phyloP scores from a whole-genome alignment of 2,113 vertebrate genomes.

The Chauna torquata region DNA sequence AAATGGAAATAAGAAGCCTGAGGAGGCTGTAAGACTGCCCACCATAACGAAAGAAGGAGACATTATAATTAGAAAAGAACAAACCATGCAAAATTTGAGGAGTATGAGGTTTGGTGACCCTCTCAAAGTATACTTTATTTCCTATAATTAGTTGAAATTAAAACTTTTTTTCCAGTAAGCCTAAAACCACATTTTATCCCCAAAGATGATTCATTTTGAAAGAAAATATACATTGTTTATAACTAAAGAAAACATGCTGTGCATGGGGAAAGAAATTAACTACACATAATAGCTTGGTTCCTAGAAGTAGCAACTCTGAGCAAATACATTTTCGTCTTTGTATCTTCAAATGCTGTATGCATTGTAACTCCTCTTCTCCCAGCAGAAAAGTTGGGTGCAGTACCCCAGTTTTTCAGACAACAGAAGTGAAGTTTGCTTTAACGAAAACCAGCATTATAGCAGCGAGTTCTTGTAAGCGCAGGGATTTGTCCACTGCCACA shows the following conservation, averaged over 20 bases:
- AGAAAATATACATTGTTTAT: neutral
- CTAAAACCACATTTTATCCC: constrained; percentile 5
- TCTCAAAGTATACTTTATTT: neutral
- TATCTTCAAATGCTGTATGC: neutral
- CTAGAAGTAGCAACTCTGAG: neutral
- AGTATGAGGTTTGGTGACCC: neutral
- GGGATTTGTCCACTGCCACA: too few relatives aligned
- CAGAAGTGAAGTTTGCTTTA: too few relatives aligned
- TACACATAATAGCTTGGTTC: neutral
- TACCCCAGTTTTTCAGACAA: too few relatives aligned
- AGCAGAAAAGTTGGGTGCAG: neutral
- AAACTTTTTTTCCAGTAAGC: neutral
- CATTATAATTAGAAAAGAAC: neutral
- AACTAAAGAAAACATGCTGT: neutral
- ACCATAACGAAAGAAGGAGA: neutral
- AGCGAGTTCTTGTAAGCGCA: too few relatives aligned
- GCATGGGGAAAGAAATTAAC: neutral
- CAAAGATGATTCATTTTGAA: neutral
- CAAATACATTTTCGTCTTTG: neutral
- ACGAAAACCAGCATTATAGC: too few relatives aligned
- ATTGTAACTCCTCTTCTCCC: neutral
- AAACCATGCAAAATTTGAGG: neutral
- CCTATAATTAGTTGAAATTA: neutral
- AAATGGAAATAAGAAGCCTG: neutral
- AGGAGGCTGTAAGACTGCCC: neutral